Evolutionary conservation across 2,113 vertebrate genomes (phyloP).

Genomic region (Peromyscus californicus): DNA sequence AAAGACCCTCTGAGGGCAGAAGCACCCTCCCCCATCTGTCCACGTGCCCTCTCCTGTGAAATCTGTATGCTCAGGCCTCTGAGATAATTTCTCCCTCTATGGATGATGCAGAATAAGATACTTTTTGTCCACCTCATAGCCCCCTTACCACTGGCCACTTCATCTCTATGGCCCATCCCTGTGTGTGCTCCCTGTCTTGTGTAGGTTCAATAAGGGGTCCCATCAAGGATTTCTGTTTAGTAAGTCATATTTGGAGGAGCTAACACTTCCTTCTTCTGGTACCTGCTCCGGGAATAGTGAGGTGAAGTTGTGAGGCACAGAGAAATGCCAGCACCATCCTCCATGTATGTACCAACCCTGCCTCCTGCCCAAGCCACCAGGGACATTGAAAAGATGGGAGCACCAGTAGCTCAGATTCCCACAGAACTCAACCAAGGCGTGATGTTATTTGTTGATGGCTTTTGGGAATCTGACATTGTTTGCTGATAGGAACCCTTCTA

Average conservation of each 20-base stretch:
- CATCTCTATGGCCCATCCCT: background rate
- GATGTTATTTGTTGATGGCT: background rate
- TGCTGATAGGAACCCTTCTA: background rate
- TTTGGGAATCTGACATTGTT: background rate
- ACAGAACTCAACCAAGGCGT: background rate
- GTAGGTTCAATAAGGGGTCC: background rate
- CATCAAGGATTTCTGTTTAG: background rate
- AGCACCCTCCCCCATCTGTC: background rate
- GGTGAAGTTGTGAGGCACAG: background rate
- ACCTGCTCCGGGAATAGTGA: background rate
- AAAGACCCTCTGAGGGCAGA: too few relatives aligned
- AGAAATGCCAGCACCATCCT: background rate
- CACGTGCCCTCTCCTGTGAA: background rate
- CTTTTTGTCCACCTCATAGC: accelerated
- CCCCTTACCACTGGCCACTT: accelerated
- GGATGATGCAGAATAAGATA: background rate
- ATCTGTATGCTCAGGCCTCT: background rate
- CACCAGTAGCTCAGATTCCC: background rate
- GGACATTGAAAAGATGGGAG: background rate
- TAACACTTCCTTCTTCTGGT: background rate
- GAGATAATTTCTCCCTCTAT: background rate
- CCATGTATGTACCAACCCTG: too few relatives aligned
- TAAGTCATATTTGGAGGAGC: background rate
- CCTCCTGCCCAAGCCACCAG: background rate
- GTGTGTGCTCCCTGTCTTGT: background rate